A percentile compares a stretch with the other conserved stretches of the same genome.
Evolutionary conservation across 2,888 invertebrate species (phyloP).

Genomic region (Rhodophaea formosa): DNA sequence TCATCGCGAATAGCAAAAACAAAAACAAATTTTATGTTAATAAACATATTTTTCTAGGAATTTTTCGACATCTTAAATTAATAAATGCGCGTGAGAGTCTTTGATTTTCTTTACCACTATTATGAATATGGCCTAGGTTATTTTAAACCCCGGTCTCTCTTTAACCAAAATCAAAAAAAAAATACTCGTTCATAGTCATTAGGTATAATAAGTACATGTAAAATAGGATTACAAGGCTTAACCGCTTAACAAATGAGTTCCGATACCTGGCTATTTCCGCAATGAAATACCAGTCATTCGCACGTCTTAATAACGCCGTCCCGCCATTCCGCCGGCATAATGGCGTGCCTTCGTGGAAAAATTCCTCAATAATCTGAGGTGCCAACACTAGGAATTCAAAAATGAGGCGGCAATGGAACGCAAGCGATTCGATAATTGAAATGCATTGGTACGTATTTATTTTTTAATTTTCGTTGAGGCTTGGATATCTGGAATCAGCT

Average conservation of each 20-base stretch:
- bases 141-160: no score
- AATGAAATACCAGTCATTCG: slow-evolving; percentile 39
- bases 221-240: slow-evolving; percentile 8
- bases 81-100: no score
- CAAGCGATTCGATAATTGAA: slow-evolving; percentile 31
- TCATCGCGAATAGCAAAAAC: no score
- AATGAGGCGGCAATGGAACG: slow-evolving; percentile 42
- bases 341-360: slow-evolving; percentile 69
- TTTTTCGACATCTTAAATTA: no score
- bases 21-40: no score
- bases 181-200: neutral
- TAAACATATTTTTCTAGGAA: no score
- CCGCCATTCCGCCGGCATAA: slow-evolving; percentile 51
- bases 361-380: slow-evolving; percentile 62
- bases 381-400: slow-evolving; percentile 66
- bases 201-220: no score
- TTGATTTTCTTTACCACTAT: no score
- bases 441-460: slow-evolving; percentile 8
- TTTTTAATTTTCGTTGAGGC: slow-evolving; percentile 3
- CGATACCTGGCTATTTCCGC: slow-evolving; percentile 25
- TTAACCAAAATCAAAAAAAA: no score
- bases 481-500: no score
- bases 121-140: no score
- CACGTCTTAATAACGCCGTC: slow-evolving; percentile 56
- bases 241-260: slow-evolving; percentile 17